Base-by-base conservation (phyloP, 1,140 invertebrate species). In the Tyrophagus putrescentiae region DNA sequence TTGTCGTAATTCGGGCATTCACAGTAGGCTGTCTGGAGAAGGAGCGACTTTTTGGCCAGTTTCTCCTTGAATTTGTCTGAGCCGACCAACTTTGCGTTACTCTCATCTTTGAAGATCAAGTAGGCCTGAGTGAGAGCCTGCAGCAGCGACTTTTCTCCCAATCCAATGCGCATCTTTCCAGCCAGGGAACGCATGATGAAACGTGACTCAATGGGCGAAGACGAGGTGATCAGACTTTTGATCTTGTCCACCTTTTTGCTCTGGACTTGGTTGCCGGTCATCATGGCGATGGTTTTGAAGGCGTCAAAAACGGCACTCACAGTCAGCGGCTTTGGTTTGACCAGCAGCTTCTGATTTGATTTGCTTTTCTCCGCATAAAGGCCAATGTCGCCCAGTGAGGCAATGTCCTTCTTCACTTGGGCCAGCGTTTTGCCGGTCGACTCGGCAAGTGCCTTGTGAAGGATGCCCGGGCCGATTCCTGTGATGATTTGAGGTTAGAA, bases 1-100 rank as follows among this genome's bases (percentile, higher is more conserved):
- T 78, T 75, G 66, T 93, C 85, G 72, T 93, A 98, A 75, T 89
- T 92, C 34, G 96, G 94, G 75, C 94, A 98, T 74, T 97, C 88
- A 74, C 91, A 85, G 66, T 94, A 97, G 3, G 88, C 85, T 11
- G 87, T 93, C 76, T 97, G 97, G 7, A 98, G 73, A 32, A 83
- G 80, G 16, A 92, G 74, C 0, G 84, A 78, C 48, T 79, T 76
- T 65, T 85, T 79, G 21, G 92, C 86, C 61, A 89, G 79, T 63
- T 80, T 78, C 50, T 82, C 78, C 73, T 97, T 97, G 57, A 87
- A 82, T 13, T 74, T 69, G 23, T 90, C 87, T n/a, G 74, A 66
- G 18, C 75, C 34, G 13, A 41, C 32, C 5, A 31, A 1, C 60
- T 64, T 66, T 45, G 18, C 28, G 31, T 60, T 27, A 33, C 50